A percentile compares a stretch with the other conserved stretches of the same genome.
Evolutionary conservation across 2,888 invertebrate species (phyloP).

Genomic region (Drosophila mayaguana): DNA sequence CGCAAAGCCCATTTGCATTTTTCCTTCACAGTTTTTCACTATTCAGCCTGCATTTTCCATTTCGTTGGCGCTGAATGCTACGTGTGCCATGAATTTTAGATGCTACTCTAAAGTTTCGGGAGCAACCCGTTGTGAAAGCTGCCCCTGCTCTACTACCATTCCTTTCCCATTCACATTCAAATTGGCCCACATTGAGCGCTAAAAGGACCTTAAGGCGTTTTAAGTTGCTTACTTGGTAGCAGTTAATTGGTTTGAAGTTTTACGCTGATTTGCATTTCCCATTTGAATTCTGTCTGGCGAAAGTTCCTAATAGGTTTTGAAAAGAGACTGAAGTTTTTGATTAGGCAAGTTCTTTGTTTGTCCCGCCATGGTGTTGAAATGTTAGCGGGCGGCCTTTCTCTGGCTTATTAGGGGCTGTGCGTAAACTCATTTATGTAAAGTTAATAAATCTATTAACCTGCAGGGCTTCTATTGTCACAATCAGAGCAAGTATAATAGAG

Average conservation of each 20-base stretch:
- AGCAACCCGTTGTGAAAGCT: constrained; percentile 67
- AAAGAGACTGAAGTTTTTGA: constrained; percentile 32
- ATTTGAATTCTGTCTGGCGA: constrained; percentile 27
- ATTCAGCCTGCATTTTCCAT: constrained; percentile 69
- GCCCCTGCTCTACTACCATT: constrained; percentile 6
- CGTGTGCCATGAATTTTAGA: constrained; percentile 70
- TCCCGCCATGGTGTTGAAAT: constrained; percentile 53
- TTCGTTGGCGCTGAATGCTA: constrained; percentile 73
- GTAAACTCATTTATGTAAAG: constrained; percentile 13
- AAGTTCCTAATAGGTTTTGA: constrained; percentile 26
- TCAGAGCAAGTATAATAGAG: background rate
- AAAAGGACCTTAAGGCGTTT: constrained; percentile 68
- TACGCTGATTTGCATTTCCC: constrained; percentile 65
- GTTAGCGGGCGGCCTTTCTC: constrained; percentile 55
- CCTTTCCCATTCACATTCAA: constrained; percentile 63
- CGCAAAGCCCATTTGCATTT: constrained; percentile 70
- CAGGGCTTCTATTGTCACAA: constrained; percentile 12
- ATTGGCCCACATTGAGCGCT: constrained; percentile 50
- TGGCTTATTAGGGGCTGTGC: constrained; percentile 38
- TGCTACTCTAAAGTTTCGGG: constrained; percentile 26
- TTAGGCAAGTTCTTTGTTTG: constrained; percentile 54
- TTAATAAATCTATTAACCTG: constrained; percentile 37
- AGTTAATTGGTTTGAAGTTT: constrained; percentile 78
- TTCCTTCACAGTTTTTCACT: constrained; percentile 15
- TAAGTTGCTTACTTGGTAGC: constrained; percentile 74